Evolutionary conservation across 1,140 invertebrate species (phyloP), one percentile per base, ranked within the genome.

Genomic region (Scaptodrosophila lebanonensis): DNA sequence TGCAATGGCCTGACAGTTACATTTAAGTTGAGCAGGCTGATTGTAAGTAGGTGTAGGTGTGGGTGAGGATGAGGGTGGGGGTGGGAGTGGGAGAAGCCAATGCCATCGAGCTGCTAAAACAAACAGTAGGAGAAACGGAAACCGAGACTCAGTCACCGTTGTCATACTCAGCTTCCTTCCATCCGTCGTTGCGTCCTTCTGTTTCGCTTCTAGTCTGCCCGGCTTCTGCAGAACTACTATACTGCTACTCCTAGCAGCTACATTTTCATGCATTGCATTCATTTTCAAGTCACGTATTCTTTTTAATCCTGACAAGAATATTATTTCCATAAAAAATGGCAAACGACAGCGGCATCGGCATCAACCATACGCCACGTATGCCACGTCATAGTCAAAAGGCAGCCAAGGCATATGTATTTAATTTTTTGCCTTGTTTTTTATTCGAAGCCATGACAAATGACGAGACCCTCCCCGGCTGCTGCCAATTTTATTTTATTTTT

Each of bases 281-380:
- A 67, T 66, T 82, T 84, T 79, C 82, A 36, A 73, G 67, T 84
- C 82, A 84, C 82, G 82, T 84, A 66, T 72, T 60, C 73, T 82
- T 84, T 84, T 84, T 84, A 84, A 84, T 84, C 82, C 82, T 84
- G 82, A 84, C 82, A 84, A 84, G 82, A 84, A 84, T 84, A 84
- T 84, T 76, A 79, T 84, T 82, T 84, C 82, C 82, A 84, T 84
- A 76, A 84, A 84, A 84, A 59, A 61, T 54, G 47, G 49, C 27
- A 67, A 45, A 32, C 36, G 18, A 16, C 35, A 11, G 3, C 18
- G 27, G 22, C 36, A 29, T 39, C 35, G 32, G 33, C 35, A 38
- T 38, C 35, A 25, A 25, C 3, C 44, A 64, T 64, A 59, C 48
- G 54, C 42, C 61, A 64, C 47, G 54, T 51, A 51, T 58, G 47